phyloP scores from a whole-genome alignment of 1,140 invertebrate genomes.

The Steinernema feltiae region DNA sequence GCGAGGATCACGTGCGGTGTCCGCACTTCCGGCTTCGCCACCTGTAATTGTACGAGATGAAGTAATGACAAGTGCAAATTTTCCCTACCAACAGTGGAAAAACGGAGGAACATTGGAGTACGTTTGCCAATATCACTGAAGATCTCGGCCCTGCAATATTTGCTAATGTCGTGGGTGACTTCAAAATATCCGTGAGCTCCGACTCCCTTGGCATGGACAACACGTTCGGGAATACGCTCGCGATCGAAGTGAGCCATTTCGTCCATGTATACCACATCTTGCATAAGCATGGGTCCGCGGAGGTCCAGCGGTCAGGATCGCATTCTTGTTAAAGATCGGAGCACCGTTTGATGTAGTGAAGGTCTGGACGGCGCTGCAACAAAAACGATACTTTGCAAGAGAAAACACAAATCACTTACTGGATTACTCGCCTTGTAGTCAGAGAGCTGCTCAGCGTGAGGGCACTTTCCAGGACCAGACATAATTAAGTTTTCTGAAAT shows the following conservation, averaged over 20 bases:
- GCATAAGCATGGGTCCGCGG: conserved; percentile 76
- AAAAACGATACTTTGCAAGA: neutral
- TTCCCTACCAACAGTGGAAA: conserved; percentile 72
- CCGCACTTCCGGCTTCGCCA: conserved; percentile 79
- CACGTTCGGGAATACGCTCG: conserved; percentile 91
- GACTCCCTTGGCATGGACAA: conserved; percentile 93
- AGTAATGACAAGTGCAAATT: too few species aligned
- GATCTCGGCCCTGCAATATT: conserved; percentile 74
- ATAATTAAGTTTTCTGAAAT: conserved; percentile 5
- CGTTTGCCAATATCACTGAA: conserved; percentile 77
- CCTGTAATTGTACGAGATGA: too few species aligned
- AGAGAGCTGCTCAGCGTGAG: neutral
- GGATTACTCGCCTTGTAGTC: neutral
- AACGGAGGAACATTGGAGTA: conserved; percentile 74
- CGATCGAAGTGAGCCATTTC: conserved; percentile 79
- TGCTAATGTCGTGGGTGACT: conserved; percentile 79
- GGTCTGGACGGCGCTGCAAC: conserved; percentile 60
- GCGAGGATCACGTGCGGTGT: conserved; percentile 84
- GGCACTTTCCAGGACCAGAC: conserved; percentile 2
- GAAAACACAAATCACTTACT: neutral
- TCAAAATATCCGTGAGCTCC: conserved; percentile 94
- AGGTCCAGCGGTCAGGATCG: conserved; percentile 76
- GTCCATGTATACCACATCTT: conserved; percentile 78
- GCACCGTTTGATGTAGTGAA: conserved; percentile 70
- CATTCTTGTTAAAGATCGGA: conserved; percentile 73